These are phyloP conservation scores for Xiphophorus couchianus DNA, from an alignment of 2,113 vertebrate genomes.

Conservation along the genomic window DNA sequence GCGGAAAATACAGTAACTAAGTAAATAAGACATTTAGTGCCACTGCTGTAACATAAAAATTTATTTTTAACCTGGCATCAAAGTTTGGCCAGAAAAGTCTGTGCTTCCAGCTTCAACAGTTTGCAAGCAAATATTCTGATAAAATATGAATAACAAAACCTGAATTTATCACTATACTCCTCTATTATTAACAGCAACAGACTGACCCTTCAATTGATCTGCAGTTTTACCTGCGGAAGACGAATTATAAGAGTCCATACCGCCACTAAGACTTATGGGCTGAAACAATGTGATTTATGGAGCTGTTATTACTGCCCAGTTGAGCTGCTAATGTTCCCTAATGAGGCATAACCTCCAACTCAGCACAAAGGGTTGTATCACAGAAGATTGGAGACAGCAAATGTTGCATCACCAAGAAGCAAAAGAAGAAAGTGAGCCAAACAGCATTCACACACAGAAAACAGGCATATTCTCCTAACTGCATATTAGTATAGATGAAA, in stretches of 20 bases:
- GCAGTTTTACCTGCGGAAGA: constrained; percentile 40
- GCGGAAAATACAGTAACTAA: neutral
- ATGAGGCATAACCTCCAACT: constrained; percentile 72
- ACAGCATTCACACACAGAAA: constrained; percentile 1
- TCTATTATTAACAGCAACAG: constrained; percentile 24
- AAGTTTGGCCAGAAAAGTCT: neutral
- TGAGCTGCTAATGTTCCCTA: constrained; percentile 75
- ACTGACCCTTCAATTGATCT: constrained; percentile 37
- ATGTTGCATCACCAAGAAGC: constrained; percentile 42
- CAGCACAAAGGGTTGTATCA: constrained; percentile 60
- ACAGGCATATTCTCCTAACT: neutral
- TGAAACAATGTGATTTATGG: constrained; percentile 69
- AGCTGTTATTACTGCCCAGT: constrained; percentile 73
- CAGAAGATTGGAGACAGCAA: constrained; percentile 41
- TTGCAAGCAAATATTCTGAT: neutral
- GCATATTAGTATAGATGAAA: neutral
- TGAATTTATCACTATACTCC: constrained; percentile 18
- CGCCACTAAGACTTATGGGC: constrained; percentile 35
- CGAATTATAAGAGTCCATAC: constrained; percentile 37
- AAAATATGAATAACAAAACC: neutral
- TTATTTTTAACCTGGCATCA: neutral
- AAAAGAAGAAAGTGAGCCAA: constrained; percentile 10
- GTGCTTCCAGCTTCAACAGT: neutral
- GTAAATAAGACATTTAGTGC: neutral
- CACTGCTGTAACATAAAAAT: too few relatives aligned